Base-by-base conservation (phyloP, 2,888 invertebrate species). In the Drosophila limbata region DNA sequence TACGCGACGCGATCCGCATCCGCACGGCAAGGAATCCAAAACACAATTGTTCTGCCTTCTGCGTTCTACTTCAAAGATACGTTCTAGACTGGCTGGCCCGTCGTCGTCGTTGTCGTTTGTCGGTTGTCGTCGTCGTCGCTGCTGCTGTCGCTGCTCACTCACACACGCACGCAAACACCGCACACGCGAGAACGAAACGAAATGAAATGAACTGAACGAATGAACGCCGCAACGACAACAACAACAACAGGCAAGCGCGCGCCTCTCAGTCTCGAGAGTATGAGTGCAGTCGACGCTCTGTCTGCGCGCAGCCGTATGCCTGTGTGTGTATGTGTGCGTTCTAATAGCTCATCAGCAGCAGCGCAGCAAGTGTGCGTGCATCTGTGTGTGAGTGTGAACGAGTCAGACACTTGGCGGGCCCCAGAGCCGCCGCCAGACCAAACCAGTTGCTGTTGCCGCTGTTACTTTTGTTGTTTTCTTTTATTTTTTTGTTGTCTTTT, bases 21-120 rank as follows among this genome's bases (percentile, higher is more conserved):
- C 87, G 90, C 88, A 90, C 91, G 89, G 90, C 88, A 90, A 89
- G 89, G 84, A 91, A 90, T 90, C 90, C 85, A 91, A 91, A 91
- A 87, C 88, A 90, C 91, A 91, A 91, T 91, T 91, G 92, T 91
- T 90, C 91, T 89, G 88, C 84, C 78, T 78, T 88, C 77, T 81
- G 74, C 90, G 91, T 91, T 91, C 91, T 91, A 89, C 84, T 85
- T 90, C 78, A 83, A 77, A 81, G 79, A 84, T 87, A 89, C 79
- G 87, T 91, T 90, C 91, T 91, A 90, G 82, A 86, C 90, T 89
- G 89, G 77, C 85, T 76, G 75, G 74, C 71, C 63, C 64, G 77
- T 44, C 69, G 80, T 55, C 56, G 74, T 56, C 69, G 59, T 39
- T 31, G 70, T 52, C 52, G 61, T 35, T 11, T 35, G 64, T 60